Percentiles rank a stretch among this genome's conserved stretches.
phyloP scores from a whole-genome alignment of 2,888 invertebrate genomes.

The Lamellibrachia satsuma region DNA sequence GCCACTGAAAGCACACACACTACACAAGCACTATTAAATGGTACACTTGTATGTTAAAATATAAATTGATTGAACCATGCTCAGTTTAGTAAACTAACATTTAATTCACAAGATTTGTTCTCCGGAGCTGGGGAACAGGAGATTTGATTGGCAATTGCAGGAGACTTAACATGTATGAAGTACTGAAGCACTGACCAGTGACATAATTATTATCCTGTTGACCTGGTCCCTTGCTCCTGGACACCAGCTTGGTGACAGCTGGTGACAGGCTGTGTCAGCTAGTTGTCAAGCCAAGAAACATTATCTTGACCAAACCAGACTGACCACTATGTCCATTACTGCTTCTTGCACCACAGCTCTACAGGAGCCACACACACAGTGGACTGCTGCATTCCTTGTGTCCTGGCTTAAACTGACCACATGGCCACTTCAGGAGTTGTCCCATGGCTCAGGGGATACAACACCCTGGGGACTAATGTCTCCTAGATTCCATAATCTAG shows the following conservation, averaged over 20 bases:
- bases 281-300: background rate
- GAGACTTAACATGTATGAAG: no score
- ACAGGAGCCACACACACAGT: background rate
- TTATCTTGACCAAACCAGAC: background rate
- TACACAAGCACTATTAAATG: no score
- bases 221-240: background rate
- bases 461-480: background rate
- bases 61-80: no score
- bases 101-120: no score
- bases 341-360: background rate
- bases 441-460: background rate
- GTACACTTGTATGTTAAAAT: no score
- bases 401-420: background rate
- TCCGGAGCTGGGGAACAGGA: no score
- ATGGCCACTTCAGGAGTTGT: background rate
- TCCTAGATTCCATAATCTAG: background rate
- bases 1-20: no score
- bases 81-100: no score
- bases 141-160: no score
- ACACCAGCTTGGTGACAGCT: background rate
- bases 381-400: conserved; percentile 13
- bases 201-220: background rate
- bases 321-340: background rate
- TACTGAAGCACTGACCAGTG: no score
- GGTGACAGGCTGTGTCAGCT: background rate